Percentiles rank a stretch among this genome's conserved stretches.
phyloP scores from a whole-genome alignment of 2,113 vertebrate species.

The Zapus hudsonius region DNA sequence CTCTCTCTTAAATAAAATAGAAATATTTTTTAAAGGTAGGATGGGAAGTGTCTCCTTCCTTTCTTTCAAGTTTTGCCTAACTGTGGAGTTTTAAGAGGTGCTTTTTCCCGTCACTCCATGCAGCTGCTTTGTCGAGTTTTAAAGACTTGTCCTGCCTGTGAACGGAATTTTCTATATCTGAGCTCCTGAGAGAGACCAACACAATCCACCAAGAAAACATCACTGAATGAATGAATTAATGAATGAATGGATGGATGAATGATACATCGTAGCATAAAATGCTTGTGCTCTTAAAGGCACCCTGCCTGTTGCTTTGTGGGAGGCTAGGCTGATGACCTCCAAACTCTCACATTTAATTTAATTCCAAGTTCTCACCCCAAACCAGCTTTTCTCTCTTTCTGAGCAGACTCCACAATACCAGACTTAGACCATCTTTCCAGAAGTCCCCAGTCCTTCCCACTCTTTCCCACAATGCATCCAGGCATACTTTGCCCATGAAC shows the following conservation, averaged over 20 bases:
- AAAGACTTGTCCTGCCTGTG: not conserved
- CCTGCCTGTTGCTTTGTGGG: not conserved
- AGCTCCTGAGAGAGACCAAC: not conserved
- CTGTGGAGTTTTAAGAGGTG: not conserved
- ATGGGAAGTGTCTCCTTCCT: no score
- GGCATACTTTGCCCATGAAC: no score
- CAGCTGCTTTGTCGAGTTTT: accelerated
- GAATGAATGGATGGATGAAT: not conserved
- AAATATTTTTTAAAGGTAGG: no score
- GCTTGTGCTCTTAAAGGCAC: not conserved
- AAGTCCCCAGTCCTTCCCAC: no score
- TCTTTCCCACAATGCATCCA: accelerated
- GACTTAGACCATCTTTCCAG: not conserved
- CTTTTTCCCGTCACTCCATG: accelerated
- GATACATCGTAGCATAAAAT: not conserved
- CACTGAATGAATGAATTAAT: not conserved
- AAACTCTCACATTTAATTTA: no score
- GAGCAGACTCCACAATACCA: not conserved
- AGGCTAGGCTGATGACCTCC: not conserved
- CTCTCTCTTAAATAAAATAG: no score
- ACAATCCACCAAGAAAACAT: no score
- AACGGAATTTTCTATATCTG: not conserved
- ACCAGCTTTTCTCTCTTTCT: not conserved
- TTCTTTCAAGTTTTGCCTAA: not conserved
- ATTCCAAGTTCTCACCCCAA: not conserved